phyloP scores from a whole-genome alignment of 2,113 vertebrate species.

The Alectura lathami region DNA sequence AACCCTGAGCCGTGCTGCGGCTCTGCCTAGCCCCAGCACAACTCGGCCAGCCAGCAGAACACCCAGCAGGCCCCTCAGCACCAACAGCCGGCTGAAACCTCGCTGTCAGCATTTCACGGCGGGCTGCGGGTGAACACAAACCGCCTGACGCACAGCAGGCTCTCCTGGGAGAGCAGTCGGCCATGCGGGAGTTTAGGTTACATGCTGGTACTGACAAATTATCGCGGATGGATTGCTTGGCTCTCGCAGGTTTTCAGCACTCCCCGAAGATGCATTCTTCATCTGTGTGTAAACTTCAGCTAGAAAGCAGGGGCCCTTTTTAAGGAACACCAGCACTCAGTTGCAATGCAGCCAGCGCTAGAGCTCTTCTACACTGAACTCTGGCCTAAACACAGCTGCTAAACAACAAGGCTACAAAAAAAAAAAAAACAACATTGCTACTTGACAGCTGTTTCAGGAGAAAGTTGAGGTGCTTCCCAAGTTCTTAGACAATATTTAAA shows the following conservation, averaged over 20 bases:
- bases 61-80: background rate
- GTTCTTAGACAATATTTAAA: background rate
- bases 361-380: background rate
- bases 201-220: constrained; percentile 1
- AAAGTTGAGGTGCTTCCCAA: background rate
- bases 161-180: background rate
- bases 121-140: background rate
- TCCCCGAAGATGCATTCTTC: background rate
- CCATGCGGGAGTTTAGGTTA: background rate
- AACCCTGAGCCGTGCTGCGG: background rate
- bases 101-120: background rate
- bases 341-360: background rate
- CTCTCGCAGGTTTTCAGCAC: background rate
- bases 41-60: background rate
- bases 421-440: too few species aligned
- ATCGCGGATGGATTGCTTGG: constrained; percentile 2
- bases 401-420: background rate
- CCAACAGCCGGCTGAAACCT: background rate
- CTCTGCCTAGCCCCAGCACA: background rate
- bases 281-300: background rate
- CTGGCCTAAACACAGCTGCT: background rate
- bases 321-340: background rate
- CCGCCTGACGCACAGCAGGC: background rate
- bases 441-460: background rate
- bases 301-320: background rate